phyloP scores from a whole-genome alignment of 1,140 invertebrate genomes.

The Homarus americanus region DNA sequence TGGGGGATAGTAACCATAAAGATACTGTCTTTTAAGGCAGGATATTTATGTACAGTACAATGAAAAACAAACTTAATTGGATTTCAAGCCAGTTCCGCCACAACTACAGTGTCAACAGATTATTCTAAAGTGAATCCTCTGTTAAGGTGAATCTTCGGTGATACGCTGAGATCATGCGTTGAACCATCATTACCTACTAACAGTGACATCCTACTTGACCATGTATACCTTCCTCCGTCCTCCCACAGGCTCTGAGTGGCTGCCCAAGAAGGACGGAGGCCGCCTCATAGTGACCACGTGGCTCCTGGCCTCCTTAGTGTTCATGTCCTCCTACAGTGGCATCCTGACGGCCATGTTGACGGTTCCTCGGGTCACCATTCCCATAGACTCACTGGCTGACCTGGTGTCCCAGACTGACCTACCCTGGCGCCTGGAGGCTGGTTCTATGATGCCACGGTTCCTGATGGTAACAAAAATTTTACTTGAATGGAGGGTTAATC shows the following conservation, averaged over 20 bases:
- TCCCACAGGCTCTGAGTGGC: neutral
- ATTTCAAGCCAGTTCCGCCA: too few species aligned
- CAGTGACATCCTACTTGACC: neutral
- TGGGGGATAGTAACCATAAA: too few species aligned
- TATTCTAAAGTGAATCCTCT: neutral
- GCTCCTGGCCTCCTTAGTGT: slow-evolving; percentile 22
- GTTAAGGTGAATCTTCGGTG: too few species aligned
- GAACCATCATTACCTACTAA: too few species aligned
- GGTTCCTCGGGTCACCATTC: slow-evolving; percentile 37
- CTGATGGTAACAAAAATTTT: neutral
- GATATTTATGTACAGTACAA: too few species aligned
- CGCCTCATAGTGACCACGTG: neutral
- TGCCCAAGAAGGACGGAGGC: neutral
- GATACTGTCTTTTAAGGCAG: too few species aligned
- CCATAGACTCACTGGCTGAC: slow-evolving; percentile 39
- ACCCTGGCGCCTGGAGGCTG: slow-evolving; percentile 12
- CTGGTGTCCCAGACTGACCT: slow-evolving; percentile 25
- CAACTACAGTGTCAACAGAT: too few species aligned
- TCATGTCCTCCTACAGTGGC: slow-evolving; percentile 22
- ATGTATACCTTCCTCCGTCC: too few species aligned
- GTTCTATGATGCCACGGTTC: slow-evolving; percentile 1
- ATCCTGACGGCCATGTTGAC: slow-evolving; percentile 41
- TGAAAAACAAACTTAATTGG: too few species aligned
- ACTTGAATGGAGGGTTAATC: too few species aligned
- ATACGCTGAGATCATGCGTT: too few species aligned